These are phyloP conservation scores for Calameuta filiformis DNA, from an alignment of 2,888 invertebrate genomes.

Conservation along the genomic window DNA sequence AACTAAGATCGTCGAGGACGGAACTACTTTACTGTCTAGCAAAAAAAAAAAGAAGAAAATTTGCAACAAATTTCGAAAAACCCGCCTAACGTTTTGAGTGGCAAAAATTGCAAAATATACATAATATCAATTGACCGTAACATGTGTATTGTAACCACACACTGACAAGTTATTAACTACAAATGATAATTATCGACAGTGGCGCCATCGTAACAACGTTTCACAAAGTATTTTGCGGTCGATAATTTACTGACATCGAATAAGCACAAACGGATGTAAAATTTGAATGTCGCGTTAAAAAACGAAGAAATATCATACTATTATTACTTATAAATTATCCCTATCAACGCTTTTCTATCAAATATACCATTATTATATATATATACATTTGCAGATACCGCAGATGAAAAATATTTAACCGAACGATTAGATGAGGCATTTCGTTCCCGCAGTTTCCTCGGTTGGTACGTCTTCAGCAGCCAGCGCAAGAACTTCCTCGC, in stretches of 20 bases:
- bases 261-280: background rate
- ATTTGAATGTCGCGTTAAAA: background rate
- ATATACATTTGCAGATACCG: background rate
- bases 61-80: background rate
- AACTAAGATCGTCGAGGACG: background rate
- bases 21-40: background rate
- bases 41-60: background rate
- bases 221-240: background rate
- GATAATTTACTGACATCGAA: background rate
- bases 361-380: background rate
- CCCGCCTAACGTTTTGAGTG: background rate
- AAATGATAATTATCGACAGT: background rate
- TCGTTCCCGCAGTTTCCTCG: constrained; percentile 46
- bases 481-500: constrained; percentile 76
- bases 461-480: constrained; percentile 61
- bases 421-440: constrained; percentile 50
- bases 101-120: background rate
- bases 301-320: background rate
- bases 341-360: background rate
- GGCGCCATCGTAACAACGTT: background rate
- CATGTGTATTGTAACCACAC: background rate
- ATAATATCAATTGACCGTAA: background rate
- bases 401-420: background rate
- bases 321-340: background rate
- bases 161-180: background rate